Evolutionary conservation across 2,888 invertebrate species (phyloP).

Genomic region (Leptura quadrifasciata): DNA sequence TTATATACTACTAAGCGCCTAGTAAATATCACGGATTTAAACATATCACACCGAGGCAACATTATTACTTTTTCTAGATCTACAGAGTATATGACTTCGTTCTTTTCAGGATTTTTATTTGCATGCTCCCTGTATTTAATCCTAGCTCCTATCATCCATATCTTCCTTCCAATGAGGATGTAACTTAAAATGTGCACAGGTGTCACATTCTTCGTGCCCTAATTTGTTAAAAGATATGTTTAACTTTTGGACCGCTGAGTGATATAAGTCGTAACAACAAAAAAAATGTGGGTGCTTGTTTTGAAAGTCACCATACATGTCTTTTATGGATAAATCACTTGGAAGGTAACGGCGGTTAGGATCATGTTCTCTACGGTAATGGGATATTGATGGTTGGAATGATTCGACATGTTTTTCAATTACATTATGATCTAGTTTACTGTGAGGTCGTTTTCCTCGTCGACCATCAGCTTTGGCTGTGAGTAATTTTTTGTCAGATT

Average conservation of each 20-base stretch:
- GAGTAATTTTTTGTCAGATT: slow-evolving; percentile 13
- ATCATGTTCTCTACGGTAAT: slow-evolving; percentile 52
- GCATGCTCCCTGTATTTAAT: background rate
- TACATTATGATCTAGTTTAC: slow-evolving; percentile 15
- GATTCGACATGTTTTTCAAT: slow-evolving; percentile 45
- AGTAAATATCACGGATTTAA: background rate
- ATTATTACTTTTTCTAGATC: slow-evolving; percentile 37
- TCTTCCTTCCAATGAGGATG: slow-evolving; percentile 37
- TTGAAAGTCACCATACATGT: slow-evolving; percentile 48
- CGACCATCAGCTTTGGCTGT: background rate
- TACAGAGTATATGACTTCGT: slow-evolving; percentile 6
- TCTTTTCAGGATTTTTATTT: slow-evolving; percentile 14
- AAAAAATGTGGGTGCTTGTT: slow-evolving; percentile 40
- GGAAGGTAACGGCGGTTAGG: slow-evolving; percentile 50
- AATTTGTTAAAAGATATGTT: slow-evolving; percentile 52
- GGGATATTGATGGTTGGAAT: slow-evolving; percentile 46
- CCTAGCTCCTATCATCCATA: background rate
- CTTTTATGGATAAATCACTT: slow-evolving; percentile 46
- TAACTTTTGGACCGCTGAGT: slow-evolving; percentile 37
- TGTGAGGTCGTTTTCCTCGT: slow-evolving; percentile 10
- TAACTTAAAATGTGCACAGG: slow-evolving; percentile 38
- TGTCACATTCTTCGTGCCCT: slow-evolving; percentile 51
- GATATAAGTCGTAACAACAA: slow-evolving; percentile 51
- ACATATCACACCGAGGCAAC: background rate
- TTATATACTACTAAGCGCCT: background rate